Evolutionary conservation across 2,888 invertebrate species (phyloP), one percentile per base, ranked within the genome.

Genomic region (Bembecia ichneumoniformis): DNA sequence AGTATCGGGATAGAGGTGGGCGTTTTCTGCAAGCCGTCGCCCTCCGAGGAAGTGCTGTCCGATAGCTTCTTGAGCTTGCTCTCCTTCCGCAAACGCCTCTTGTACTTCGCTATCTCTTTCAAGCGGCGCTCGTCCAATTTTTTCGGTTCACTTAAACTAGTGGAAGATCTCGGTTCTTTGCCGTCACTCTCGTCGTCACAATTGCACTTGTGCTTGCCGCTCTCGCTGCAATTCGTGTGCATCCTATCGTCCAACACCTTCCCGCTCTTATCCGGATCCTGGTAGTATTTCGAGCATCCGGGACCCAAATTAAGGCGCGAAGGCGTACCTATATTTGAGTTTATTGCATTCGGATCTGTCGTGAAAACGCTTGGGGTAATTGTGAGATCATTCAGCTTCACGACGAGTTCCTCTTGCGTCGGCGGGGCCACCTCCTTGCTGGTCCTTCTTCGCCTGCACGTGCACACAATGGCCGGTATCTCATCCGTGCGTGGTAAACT

Each of bases 121-220:
- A 83, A 16, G 17, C 86, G 60, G 44, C 73, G 59, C 48, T 87
- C 87, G 58, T 87, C 84, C 1, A 79, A 53, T 55, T 74, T 79
- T 58, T 82, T 82, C 35, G 76, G 55, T 50, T 74, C 72, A 50
- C 55, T 63, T 59, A 55, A 53, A 58, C 57, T 66, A 63, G 1
- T 28, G 66, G 63, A 66, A 66, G 63, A 63, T 52, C 57, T 58
- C 44, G 57, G 63, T 3, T 67, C 64, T 10, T 77, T 82, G 36
- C 68, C 78, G 60, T 90, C 90, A 2, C 92, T 91, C 60, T 93
- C 93, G 35, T 92, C 92, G 59, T 92, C 91, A 64, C 93, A 93
- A 50, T 89, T 91, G 74, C 94, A 94, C 57, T 91, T 91, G 70
- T 94, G 94, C 69, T 93, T 94, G 0, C 93, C 94, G 52, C 90